Evolutionary conservation across 1,140 invertebrate species (phyloP), one percentile per base, ranked within the genome.

Genomic region (Pachypsylla venusta): DNA sequence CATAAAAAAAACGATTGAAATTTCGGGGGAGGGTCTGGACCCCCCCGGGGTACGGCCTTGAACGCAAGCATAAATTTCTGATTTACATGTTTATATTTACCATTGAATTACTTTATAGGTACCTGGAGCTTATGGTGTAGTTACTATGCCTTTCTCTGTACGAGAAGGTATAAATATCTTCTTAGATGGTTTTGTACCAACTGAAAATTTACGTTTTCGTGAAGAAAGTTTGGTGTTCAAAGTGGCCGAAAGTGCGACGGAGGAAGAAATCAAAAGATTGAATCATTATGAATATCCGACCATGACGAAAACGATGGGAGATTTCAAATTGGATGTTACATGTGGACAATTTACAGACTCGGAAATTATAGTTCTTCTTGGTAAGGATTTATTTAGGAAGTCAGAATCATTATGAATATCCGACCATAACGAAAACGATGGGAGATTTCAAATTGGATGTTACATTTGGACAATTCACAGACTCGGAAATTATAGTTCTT

Each of bases 161-260:
- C 79, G 96, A 65, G 96, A 99, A 89, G 95, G 91, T 79, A 99
- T 99, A 68, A 99, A 99, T 71, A 98, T 99, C 68, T 99, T 99
- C 75, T 79, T 99, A 62, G 97, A 99, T 75, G 97, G 97, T 40
- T 99, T 98, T 78, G 93, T 99, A 2, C 95, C 95, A 40, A 98
- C 97, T 16, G 97, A 99, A 77, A 99, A 99, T 76, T 81, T 99
- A 72, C 81, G 97, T 70, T 99, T 99, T 76, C 81, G 97, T 61
- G 95, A 97, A 66, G 87, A 91, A 73, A 93, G 93, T 1, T 75
- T 99, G 12, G 87, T 95, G 2, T 99, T 99, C 70, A 98, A 98
- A 78, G 96, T 98, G 0, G 89, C 95, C 0, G 97, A 99, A 74
- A 96, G 91, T 60, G 91, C 94, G 1, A 88, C 87, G 13, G 94